Base-by-base conservation (phyloP, 2,888 invertebrate genomes). In the Trissoscelio sp. region DNA sequence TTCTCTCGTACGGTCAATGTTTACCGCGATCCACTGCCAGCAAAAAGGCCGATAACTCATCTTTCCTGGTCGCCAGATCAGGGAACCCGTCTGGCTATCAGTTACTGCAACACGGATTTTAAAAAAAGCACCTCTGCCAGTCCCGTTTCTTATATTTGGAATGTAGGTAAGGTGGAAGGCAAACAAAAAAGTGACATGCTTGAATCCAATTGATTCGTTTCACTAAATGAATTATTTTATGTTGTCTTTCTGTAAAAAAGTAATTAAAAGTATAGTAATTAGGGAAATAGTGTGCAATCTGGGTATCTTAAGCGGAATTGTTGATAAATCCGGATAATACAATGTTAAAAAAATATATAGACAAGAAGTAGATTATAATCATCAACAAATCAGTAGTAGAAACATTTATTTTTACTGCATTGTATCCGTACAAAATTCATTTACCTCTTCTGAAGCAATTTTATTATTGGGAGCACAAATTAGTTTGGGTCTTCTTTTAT, bases 1-100 rank as follows among this genome's bases (percentile, higher is more conserved):
- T 92, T 91, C 74, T 92, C 94, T 2, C 93, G 94, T 58, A 94
- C 95, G 1, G 93, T 94, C 28, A 95, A 95, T 88, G 93, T 95
- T 2, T 96, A 95, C 88, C 94, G 94, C 83, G 95, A 95, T 88
- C 89, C 92, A 51, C 92, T 92, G 78, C 92, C 93, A 3, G 91
- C 92, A 82, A 92, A 92, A 48, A 90, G 94, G 0, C 92, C 91
- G 5, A 92, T 95, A 66, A 92, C 93, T 53, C 94, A 94, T 87
- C 92, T 96, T 34, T 94, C 93, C 5, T 96, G 96, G 96, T 95
- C 95, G 44, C 94, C 94, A 14, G 96, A 96, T 84, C 91, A 90
- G 69, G 94, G 94, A 75, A 92, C 93, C 42, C 94, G 94, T 83
- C 90, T 96, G 70, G 95, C 94, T 2, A 94, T 94, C 24, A 93